Evolutionary conservation across 2,113 vertebrate genomes (phyloP).

Genomic region (Pomatostomus ruficeps): DNA sequence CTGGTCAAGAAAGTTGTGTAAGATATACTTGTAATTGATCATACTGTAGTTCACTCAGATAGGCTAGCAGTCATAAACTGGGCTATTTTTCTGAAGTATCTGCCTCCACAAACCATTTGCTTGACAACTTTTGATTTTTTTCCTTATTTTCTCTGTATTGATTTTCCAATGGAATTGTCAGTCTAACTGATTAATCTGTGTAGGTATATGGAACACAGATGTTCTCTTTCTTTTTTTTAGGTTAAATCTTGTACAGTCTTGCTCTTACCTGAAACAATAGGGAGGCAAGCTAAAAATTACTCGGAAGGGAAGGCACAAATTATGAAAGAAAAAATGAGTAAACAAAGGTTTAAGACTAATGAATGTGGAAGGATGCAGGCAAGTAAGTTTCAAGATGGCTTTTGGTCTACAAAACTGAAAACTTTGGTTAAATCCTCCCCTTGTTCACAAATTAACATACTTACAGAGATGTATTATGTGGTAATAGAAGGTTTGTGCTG

Average conservation of each 20-base stretch:
- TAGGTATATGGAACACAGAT: not conserved
- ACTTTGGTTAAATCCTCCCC: not conserved
- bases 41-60: not conserved
- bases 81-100: conserved; percentile 46
- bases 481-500: not conserved
- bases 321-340: not conserved
- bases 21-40: conserved; percentile 22
- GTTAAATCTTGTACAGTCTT: not conserved
- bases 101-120: conserved; percentile 9
- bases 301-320: not conserved
- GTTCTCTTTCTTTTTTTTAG: not conserved
- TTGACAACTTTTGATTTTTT: conserved; percentile 42
- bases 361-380: not conserved
- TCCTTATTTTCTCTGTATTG: conserved; percentile 31
- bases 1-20: not conserved
- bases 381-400: not conserved
- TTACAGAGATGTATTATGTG: not conserved
- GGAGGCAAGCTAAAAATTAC: not conserved
- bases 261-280: not conserved
- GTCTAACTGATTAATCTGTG: conserved; percentile 57
- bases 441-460: not conserved
- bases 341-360: not conserved
- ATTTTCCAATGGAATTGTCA: conserved; percentile 59
- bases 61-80: conserved; percentile 14
- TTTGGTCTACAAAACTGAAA: not conserved